Base-by-base conservation (phyloP, 2,888 invertebrate genomes). In the Deilephila porcellus region DNA sequence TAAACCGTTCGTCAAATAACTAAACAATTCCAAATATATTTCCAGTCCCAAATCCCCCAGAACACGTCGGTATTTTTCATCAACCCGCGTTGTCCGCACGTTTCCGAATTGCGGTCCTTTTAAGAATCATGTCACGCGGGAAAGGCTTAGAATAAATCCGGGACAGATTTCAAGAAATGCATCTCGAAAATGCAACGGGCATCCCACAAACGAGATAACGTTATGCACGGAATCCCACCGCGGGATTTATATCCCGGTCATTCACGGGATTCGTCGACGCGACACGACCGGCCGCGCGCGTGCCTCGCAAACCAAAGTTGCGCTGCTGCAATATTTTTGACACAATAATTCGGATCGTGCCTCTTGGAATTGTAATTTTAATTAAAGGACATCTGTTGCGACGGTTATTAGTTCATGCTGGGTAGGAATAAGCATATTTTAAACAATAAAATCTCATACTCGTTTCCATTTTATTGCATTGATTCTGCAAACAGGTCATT, bases 181-280 rank as follows among this genome's bases (percentile, higher is more conserved):
- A 73, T 53, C 59, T 60, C 37, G 37, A 19, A 37, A 37, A 56
- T 25, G 56, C 20, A 59, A 56, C 67, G 56, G 37, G 67, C 73
- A 45, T 67, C 52, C 45, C 32, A 29, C 62, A 32, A 63, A 63
- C 52, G 67, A 67, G 67, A 67, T 67, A 52, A 67, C 67, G 60
- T 67, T 70, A 73, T 73, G 73, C 73, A 73, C 67, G 70, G 19
- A 72, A 74, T 62, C 72, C 70, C 60, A 64, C 71, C 32, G 25
- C 70, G 56, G 52, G 72, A 72, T 74, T 75, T 73, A 64, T 70
- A 67, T 60, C 60, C 71, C 67, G 73, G 60, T 73, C 75, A 71
- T 73, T 60, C 71, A 60, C 71, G 71, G 64, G 63, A 74, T 64
- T 59, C 67, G 60, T 37, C 59, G 63, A 64, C 56, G 56, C 71